Base-by-base conservation (phyloP, 2,113 vertebrate genomes). In the Microcebus tavaratra region DNA sequence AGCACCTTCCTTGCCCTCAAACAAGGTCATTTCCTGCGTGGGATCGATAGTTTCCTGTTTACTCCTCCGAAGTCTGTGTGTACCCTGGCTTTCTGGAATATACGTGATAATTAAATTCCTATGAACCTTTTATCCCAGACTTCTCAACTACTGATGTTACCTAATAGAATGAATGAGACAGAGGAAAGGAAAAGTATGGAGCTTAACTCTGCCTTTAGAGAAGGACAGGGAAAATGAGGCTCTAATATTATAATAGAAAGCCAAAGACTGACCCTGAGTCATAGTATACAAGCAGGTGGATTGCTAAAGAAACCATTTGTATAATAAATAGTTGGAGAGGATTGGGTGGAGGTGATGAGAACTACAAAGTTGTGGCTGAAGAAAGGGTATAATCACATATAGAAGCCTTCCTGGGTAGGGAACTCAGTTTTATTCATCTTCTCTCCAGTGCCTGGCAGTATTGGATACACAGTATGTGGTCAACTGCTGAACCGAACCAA, bases 21-120 rank as follows among this genome's bases (percentile, higher is more conserved):
- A 48, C 36, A 59, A 92, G 93, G 86, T 95, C 96, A 97, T 93
- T 97, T 97, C 97, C 96, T 98, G 96, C 59, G 2, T 34, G 63
- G 34, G 82, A 59, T 88, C 53, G 55, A 73, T 92, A 36, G 79
- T 97, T 98, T 97, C 94, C 96, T 97, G 97, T 97, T 98, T 97
- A 95, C 81, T 82, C 36, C 2, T 39, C 5, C 4, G 10, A 91
- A 73, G 76, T 31, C 68, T 11, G 39, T 10, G 21, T 1, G 23
- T 39, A 2, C 17, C 1, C 63, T 17, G 72, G 63, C 42, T 96
- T 72, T 75, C 80, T 27, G 94, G 29, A 92, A 48, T 72, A 45
- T 11, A 42, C 25, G 8, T 34, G 27, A 50, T 36, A 29, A 31
- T 93, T 76, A 34, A 42, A 68, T 63, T 70, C 21, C 4, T 93